Percentiles rank a stretch among this genome's conserved stretches.
These are phyloP conservation scores for Siniperca scherzeri DNA, from an alignment of 2,797 vertebrate species.

Conservation along the genomic window DNA sequence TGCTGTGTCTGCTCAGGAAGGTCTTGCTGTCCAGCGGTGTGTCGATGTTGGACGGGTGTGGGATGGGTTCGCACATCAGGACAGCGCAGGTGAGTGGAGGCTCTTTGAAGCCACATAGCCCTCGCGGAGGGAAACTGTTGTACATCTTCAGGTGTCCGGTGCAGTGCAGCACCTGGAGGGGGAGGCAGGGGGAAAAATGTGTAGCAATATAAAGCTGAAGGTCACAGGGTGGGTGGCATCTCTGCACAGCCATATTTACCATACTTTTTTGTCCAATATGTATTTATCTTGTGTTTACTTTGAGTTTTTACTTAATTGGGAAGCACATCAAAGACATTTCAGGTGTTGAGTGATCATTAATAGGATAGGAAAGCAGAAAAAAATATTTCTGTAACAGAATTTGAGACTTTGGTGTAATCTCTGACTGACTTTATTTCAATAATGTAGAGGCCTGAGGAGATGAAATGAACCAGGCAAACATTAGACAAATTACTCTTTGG, in stretches of 20 bases:
- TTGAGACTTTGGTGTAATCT: neutral
- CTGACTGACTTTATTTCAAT: neutral
- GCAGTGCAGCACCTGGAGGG: conserved; percentile 94
- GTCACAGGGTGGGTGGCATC: neutral
- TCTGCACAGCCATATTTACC: neutral
- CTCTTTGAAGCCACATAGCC: conserved; percentile 92
- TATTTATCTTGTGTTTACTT: neutral
- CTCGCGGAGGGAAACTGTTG: conserved; percentile 86
- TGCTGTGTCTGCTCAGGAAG: conserved; percentile 97
- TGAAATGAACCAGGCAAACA: too few relatives aligned
- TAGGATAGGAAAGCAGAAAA: neutral
- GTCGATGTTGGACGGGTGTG: conserved; percentile 96
- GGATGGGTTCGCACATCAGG: conserved; percentile 96
- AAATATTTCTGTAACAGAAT: neutral
- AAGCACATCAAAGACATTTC: neutral
- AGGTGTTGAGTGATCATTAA: neutral
- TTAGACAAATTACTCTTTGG: neutral
- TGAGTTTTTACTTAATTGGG: neutral
- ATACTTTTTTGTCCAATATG: neutral
- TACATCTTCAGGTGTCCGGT: conserved; percentile 95
- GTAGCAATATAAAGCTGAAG: neutral
- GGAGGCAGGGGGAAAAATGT: neutral
- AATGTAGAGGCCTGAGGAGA: too few relatives aligned
- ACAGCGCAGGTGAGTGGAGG: conserved; percentile 94
- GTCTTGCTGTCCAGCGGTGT: conserved; percentile 96